Evolutionary conservation across 2,888 invertebrate genomes (phyloP).

Genomic region (Leucoptera coffeella): DNA sequence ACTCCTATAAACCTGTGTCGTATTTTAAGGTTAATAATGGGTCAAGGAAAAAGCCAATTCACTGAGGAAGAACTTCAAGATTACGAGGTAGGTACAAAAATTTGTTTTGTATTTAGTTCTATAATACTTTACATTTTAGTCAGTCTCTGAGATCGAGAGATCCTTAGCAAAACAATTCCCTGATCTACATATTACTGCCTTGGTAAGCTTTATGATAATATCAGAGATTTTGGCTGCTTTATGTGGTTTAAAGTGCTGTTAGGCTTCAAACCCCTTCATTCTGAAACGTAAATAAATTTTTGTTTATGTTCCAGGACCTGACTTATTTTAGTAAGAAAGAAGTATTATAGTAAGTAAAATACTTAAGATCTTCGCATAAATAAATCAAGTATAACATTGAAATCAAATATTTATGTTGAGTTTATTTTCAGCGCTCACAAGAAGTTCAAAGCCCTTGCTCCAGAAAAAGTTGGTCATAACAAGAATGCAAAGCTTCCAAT

Average conservation of each 20-base stretch:
- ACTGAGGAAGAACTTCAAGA: conserved; percentile 85
- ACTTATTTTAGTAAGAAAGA: conserved; percentile 92
- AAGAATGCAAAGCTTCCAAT: conserved; percentile 82
- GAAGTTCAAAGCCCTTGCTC: conserved; percentile 83
- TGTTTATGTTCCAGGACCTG: conserved; percentile 62
- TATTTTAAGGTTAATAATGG: too few relatives aligned
- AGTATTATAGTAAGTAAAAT: conserved; percentile 73
- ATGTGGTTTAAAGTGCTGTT: too few relatives aligned
- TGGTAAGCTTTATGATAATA: too few relatives aligned
- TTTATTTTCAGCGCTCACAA: conserved; percentile 69
- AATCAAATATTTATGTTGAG: neutral
- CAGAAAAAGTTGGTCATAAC: conserved; percentile 84
- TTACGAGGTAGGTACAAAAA: conserved; percentile 67
- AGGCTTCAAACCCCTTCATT: too few relatives aligned
- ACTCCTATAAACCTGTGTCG: too few relatives aligned
- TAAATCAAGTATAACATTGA: conserved; percentile 1
- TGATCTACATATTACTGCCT: too few relatives aligned
- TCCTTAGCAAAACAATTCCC: too few relatives aligned
- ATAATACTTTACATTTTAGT: neutral
- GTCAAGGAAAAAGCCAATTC: conserved; percentile 78
- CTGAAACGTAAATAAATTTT: too few relatives aligned
- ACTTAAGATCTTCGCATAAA: neutral
- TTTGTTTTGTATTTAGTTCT: neutral
- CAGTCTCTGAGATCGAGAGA: neutral
- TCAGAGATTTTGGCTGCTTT: too few relatives aligned